phyloP scores from a whole-genome alignment of 2,113 vertebrate species.

The Manacus vitellinus region DNA sequence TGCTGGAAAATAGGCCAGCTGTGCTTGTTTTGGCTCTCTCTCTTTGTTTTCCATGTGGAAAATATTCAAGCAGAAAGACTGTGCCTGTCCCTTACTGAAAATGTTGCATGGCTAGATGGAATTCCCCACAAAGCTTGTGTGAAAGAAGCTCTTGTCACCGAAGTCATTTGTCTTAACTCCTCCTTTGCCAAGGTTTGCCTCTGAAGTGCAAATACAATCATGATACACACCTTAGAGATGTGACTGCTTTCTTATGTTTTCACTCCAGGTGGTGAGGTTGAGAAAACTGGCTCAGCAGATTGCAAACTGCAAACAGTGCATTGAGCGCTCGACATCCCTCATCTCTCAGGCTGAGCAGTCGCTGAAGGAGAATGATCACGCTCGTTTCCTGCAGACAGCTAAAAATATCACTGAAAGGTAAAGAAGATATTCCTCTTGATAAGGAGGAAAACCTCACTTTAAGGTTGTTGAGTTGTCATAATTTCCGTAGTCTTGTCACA shows the following conservation, averaged over 20 bases:
- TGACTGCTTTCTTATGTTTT: conserved; percentile 42
- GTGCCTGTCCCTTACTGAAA: conserved; percentile 50
- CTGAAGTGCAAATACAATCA: background rate
- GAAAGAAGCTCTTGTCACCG: conserved; percentile 3
- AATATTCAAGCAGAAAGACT: conserved; percentile 63
- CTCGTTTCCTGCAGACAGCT: conserved; percentile 94
- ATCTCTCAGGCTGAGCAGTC: conserved; percentile 95
- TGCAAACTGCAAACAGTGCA: conserved; percentile 94
- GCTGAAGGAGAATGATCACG: conserved; percentile 92
- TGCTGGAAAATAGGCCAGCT: conserved; percentile 72
- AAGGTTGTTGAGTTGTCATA: background rate
- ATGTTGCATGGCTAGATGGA: conserved; percentile 30
- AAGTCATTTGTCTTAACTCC: conserved; percentile 17
- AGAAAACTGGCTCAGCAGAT: conserved; percentile 97
- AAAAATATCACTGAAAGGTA: conserved; percentile 96
- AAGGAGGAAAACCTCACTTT: background rate
- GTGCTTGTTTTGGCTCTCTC: conserved; percentile 78
- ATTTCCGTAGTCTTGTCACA: background rate
- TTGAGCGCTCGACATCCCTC: conserved; percentile 93
- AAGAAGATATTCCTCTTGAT: background rate
- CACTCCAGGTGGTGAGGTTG: conserved; percentile 85
- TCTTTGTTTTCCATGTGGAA: conserved; percentile 67
- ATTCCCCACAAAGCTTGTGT: background rate
- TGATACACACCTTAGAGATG: background rate
- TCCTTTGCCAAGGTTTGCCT: background rate